These are phyloP conservation scores for Physocephala rufipes DNA, from an alignment of 2,888 invertebrate genomes.

Conservation along the genomic window DNA sequence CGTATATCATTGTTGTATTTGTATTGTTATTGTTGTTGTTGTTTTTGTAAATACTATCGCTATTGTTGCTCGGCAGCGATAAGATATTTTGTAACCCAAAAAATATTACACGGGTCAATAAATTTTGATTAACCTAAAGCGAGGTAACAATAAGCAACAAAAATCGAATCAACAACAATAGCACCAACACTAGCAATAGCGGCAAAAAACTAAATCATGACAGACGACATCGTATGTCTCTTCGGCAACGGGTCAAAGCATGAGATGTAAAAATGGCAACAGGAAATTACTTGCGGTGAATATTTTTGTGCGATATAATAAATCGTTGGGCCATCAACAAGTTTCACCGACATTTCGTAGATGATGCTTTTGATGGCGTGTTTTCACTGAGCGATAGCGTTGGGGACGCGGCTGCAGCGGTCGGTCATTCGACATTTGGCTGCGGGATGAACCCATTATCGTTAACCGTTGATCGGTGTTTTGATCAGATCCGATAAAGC, in stretches of 20 bases:
- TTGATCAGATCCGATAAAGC: conserved; percentile 40
- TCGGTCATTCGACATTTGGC: conserved; percentile 37
- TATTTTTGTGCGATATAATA: conserved; percentile 36
- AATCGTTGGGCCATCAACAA: conserved; percentile 40
- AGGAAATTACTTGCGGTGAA: conserved; percentile 40
- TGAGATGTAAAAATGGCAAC: conserved; percentile 49
- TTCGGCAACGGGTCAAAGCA: conserved; percentile 45
- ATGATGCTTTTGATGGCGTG: neutral
- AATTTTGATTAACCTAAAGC: conserved; percentile 58
- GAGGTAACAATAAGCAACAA: neutral
- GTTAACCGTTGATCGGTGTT: conserved; percentile 45
- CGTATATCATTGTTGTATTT: neutral
- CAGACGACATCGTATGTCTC: conserved; percentile 4
- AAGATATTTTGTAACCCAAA: conserved; percentile 19
- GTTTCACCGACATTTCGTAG: conserved; percentile 21
- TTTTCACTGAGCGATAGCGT: neutral
- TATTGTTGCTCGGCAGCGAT: neutral
- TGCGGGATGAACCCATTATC: conserved; percentile 50
- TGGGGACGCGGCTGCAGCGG: conserved; percentile 13
- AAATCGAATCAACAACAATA: neutral
- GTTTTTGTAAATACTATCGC: neutral
- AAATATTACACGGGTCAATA: conserved; percentile 52
- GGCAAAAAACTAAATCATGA: neutral
- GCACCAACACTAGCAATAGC: no score
- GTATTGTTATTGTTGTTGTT: conserved; percentile 6